Evolutionary conservation across 2,888 invertebrate species (phyloP), one percentile per base, ranked within the genome.

Genomic region (Epinotia bilunana): DNA sequence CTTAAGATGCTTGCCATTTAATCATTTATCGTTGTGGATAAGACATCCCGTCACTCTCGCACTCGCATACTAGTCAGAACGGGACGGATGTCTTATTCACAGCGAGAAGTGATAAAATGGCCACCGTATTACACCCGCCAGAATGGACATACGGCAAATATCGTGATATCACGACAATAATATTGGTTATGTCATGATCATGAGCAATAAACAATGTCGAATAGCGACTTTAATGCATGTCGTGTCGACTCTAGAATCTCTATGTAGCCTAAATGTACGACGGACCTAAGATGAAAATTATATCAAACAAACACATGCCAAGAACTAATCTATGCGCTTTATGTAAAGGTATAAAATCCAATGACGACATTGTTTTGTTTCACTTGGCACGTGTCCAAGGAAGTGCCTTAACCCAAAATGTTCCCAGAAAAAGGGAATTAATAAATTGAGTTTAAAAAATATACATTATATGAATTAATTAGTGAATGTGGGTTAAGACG

Each of bases 311-410:
- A 13, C 53, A 18, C 67, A 68, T 68, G 67, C 57, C 39, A 39
- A 55, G 57, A 67, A 68, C 13, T 18, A 20, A 39, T 57, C 39
- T 57, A 55, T 62, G 39, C 55, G 55, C 33, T 53, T 68, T 57
- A 57, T 68, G 3, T 57, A 16, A 57, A 68, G 57, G 39, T 68
- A 68, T 20, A 55, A 57, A 57, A 68, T 57, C 39, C 20, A 68
- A 68, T 39, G 9, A 20, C 20, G n/a, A 53, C n/a, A 65, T 64
- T 55, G 16, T 33, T 18, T 68, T 39, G 13, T 18, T 13, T 63
- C 46, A 13, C 16, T 53, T 64, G 16, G 23, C 18, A 57, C 20
- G n/a, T 28, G 23, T n/a, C 28, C 5, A 9, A 2, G 13, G 49
- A 20, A 49, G 16, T 23, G 20, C 16, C 28, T 28, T 65, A 65